Conservation (phyloP, 2,888 invertebrate genomes). For the Octonoba sinensis region DNA sequence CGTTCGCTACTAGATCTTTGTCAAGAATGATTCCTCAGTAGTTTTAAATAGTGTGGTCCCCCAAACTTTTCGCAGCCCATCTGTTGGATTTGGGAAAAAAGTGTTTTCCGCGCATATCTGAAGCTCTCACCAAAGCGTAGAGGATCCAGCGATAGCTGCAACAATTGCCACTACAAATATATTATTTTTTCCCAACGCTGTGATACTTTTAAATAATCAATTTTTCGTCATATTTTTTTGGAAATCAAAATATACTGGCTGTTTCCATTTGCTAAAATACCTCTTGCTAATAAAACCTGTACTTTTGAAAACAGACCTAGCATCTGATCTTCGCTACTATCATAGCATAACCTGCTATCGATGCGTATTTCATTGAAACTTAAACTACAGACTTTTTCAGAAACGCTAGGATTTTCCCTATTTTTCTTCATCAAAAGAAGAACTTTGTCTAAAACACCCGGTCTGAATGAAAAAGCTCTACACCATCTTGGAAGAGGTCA, state of each 20-base stretch:
- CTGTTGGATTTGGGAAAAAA: neutral
- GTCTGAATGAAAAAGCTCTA: neutral
- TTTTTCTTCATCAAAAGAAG: slow-evolving; percentile 5
- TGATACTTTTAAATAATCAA: neutral
- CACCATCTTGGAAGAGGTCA: neutral
- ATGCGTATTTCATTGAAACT: slow-evolving; percentile 1
- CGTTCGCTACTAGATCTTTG: neutral
- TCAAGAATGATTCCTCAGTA: slow-evolving; percentile 5
- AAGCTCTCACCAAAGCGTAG: neutral
- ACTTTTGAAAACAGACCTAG: slow-evolving; percentile 1
- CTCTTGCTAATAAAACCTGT: slow-evolving; percentile 1
- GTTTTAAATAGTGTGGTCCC: slow-evolving; percentile 1
- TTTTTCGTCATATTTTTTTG: neutral
- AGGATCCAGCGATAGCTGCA: neutral
- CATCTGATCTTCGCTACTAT: slow-evolving; percentile 1
- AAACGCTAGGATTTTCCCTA: neutral
- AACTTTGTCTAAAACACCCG: neutral
- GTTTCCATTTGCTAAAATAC: neutral
- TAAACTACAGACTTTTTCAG: neutral
- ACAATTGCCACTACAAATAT: neutral
- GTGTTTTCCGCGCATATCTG: neutral
- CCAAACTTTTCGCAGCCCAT: neutral
- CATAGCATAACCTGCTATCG: neutral
- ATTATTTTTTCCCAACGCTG: neutral
- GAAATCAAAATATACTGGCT: slow-evolving; percentile 10